Conservation (phyloP, 2,113 vertebrate species). For the Perccottus glenii region DNA sequence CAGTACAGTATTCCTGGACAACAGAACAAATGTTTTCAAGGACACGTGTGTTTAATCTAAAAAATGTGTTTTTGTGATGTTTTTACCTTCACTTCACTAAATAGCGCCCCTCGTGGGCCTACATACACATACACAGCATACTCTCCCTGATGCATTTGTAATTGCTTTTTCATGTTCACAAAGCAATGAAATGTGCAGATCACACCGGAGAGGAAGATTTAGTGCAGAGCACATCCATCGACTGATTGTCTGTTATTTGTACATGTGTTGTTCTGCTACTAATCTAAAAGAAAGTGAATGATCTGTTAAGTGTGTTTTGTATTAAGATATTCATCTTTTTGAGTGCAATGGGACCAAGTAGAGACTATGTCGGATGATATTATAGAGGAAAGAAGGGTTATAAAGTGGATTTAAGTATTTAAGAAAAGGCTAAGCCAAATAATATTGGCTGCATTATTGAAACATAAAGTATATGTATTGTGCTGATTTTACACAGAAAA, state of each 20-base stretch:
- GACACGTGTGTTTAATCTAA: constrained; percentile 50
- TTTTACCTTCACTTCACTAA: constrained; percentile 48
- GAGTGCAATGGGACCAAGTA: constrained; percentile 82
- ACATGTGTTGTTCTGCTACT: constrained; percentile 87
- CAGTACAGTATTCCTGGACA: constrained; percentile 17
- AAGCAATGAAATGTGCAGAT: constrained; percentile 42
- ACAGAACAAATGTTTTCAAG: constrained; percentile 38
- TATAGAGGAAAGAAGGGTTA: not conserved
- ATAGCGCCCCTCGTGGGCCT: constrained; percentile 17
- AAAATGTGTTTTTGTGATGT: constrained; percentile 82
- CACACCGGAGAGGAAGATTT: constrained; percentile 19
- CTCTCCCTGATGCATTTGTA: constrained; percentile 15
- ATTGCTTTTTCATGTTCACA: constrained; percentile 54
- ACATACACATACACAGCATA: not conserved
- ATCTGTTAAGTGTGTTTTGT: constrained; percentile 83
- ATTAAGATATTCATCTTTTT: constrained; percentile 67
- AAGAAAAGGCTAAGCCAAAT: not conserved
- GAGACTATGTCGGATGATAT: constrained; percentile 52
- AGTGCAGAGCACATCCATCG: constrained; percentile 37
- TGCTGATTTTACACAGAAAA: not conserved
- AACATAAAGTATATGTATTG: constrained; percentile 28
- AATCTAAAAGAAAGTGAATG: constrained; percentile 84
- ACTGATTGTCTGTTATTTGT: constrained; percentile 81
- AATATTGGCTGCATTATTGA: constrained; percentile 17
- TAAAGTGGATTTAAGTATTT: constrained; percentile 26